A percentile compares a stretch with the other conserved stretches of the same genome.
These are phyloP conservation scores for Brachionus paranguensis DNA, from an alignment of 1,140 invertebrate species.

Conservation along the genomic window DNA sequence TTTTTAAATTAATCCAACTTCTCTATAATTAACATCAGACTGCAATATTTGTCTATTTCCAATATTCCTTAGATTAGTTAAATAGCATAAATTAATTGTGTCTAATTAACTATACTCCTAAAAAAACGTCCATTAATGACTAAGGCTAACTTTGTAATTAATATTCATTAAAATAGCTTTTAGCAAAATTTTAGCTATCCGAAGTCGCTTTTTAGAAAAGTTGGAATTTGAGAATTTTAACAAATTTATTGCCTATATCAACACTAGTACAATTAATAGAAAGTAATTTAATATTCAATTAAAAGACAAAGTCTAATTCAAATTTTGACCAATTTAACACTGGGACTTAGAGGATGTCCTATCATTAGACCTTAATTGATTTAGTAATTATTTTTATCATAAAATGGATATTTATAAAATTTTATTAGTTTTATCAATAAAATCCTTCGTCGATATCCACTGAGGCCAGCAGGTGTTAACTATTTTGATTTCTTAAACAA, in stretches of 20 bases:
- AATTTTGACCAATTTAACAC: background rate
- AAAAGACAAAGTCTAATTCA: background rate
- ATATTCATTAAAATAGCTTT: background rate
- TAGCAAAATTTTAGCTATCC: background rate
- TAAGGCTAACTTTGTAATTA: background rate
- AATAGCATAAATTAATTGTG: background rate
- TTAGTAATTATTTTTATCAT: background rate
- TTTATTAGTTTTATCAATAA: background rate
- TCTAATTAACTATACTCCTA: background rate
- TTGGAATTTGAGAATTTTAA: background rate
- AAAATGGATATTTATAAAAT: background rate
- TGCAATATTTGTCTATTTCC: background rate
- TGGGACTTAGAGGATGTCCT: background rate
- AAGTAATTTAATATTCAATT: constrained; percentile 17
- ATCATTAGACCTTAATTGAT: background rate
- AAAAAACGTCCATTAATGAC: background rate
- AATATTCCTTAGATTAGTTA: background rate
- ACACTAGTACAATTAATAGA: background rate
- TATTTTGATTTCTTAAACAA: background rate
- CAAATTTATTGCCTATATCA: background rate
- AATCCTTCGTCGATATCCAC: background rate
- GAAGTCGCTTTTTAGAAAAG: background rate
- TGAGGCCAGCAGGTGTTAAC: constrained; percentile 7
- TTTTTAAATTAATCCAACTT: background rate
- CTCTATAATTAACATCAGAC: background rate